phyloP scores from a whole-genome alignment of 2,888 invertebrate genomes.

The Lordiphosa andalusiaca region DNA sequence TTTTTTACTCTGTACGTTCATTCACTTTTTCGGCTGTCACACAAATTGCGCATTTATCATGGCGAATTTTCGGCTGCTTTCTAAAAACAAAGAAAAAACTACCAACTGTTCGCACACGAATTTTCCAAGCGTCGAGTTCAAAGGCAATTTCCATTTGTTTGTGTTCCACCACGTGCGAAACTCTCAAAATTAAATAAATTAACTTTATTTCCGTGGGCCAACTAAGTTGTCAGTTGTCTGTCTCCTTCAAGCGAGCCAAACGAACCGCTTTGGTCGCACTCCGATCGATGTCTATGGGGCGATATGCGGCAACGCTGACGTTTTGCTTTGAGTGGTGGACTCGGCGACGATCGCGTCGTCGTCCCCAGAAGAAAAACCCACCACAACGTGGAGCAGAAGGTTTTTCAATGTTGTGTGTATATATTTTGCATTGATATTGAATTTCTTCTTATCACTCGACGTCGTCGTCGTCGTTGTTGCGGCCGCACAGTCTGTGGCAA shows the following conservation, averaged over 20 bases:
- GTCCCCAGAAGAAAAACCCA: conserved; percentile 31
- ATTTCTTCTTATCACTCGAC: conserved; percentile 51
- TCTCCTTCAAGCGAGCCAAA: conserved; percentile 25
- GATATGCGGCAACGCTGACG: conserved; percentile 48
- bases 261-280: conserved; percentile 54
- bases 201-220: conserved; percentile 32
- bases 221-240: conserved; percentile 24
- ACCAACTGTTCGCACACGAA: conserved; percentile 20
- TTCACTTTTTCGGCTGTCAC: conserved; percentile 37
- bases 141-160: conserved; percentile 39
- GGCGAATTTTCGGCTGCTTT: conserved; percentile 33
- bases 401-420: conserved; percentile 20
- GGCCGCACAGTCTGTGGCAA: conserved; percentile 14
- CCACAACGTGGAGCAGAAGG: conserved; percentile 42
- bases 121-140: conserved; percentile 28
- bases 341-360: conserved; percentile 32
- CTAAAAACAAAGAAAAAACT: conserved; percentile 32
- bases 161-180: conserved; percentile 6
- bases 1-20: conserved; percentile 15
- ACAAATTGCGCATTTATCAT: conserved; percentile 57
- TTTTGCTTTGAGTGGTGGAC: conserved; percentile 47
- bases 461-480: conserved; percentile 11
- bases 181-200: conserved; percentile 51
- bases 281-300: conserved; percentile 53
- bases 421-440: conserved; percentile 71